Base-by-base conservation (phyloP, 2,113 vertebrate species). In the Podarcis raffonei region DNA sequence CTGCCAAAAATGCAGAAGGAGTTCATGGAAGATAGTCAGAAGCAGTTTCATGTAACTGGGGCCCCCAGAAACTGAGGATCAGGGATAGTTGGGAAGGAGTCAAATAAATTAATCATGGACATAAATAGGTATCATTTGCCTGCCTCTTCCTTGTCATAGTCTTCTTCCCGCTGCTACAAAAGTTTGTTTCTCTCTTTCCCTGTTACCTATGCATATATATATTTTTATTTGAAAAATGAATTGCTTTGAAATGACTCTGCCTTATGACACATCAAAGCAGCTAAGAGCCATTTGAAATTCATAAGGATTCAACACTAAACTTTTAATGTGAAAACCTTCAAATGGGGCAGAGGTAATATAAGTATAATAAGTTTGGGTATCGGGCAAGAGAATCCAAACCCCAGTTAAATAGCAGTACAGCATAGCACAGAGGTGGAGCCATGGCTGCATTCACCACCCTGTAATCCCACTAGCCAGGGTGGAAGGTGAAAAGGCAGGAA, bases 81-180 rank as follows among this genome's bases (percentile, higher is more conserved):
- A 91, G 71, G 3, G 13, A 16, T 18, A 78, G 69, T 62, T 89
- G 93, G 88, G 80, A 87, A 71, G 57, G 88, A 93, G 87, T 93
- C 87, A 91, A 94, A 89, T 66, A 32, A 35, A 93, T 93, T 89
- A 48, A 90, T 82, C n/a, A 68, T 27, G 68, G 39, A n/a, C 69
- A 78, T 65, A 93, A 94, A 90, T 86, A 91, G 13, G 48, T 75
- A 1, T 0, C 88, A 39, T 39, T 78, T 90, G 84, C 23, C 85
- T 84, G 80, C 86, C 84, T 93, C 76, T 48, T 27, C 91, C 87
- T 92, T 92, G 91, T 91, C 87, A 91, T 85, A 85, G n/a, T 53
- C 88, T 88, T 93, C 74, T 78, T 6, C 89, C 91, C 89, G 81
- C 27, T 89, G 91, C 89, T 91, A 69, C 59, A 35, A 68, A 76